A percentile compares a stretch with the other conserved stretches of the same genome.
These are phyloP conservation scores for Prorops nasuta DNA, from an alignment of 1,140 invertebrate species.

Conservation along the genomic window DNA sequence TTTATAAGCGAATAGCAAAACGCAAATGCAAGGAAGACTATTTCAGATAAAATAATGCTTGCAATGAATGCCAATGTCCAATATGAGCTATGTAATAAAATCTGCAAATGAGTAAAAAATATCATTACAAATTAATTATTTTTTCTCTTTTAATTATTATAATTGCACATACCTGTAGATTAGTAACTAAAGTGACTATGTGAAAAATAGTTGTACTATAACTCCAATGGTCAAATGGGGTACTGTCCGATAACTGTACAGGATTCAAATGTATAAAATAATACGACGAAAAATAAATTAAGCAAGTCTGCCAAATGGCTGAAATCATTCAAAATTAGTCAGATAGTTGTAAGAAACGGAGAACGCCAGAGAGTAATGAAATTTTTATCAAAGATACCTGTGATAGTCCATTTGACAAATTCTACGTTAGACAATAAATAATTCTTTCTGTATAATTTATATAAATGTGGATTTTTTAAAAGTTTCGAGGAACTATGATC, in stretches of 20 bases:
- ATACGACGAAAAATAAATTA: conserved; percentile 59
- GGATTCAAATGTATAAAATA: conserved; percentile 46
- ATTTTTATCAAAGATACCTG: conserved; percentile 60
- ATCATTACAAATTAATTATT: conserved; percentile 6
- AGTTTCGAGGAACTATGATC: conserved; percentile 62
- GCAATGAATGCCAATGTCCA: conserved; percentile 63
- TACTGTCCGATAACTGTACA: conserved; percentile 43
- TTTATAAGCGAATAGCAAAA: conserved; percentile 61
- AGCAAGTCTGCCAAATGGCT: conserved; percentile 61
- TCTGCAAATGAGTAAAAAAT: conserved; percentile 45
- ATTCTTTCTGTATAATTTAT: conserved; percentile 67
- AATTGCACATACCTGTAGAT: conserved; percentile 54
- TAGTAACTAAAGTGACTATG: conserved; percentile 53
- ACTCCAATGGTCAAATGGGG: conserved; percentile 46
- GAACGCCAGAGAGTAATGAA: background rate
- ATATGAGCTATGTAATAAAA: conserved; percentile 66
- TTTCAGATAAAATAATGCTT: conserved; percentile 60
- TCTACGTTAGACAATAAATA: conserved; percentile 62
- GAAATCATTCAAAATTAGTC: conserved; percentile 38
- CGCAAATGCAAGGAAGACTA: conserved; percentile 61
- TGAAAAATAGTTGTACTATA: conserved; percentile 57
- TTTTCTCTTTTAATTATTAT: conserved; percentile 16
- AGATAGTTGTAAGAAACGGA: conserved; percentile 1
- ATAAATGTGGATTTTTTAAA: conserved; percentile 62
- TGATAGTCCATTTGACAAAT: conserved; percentile 67